These are phyloP conservation scores for Helleia helle DNA, from an alignment of 2,888 invertebrate genomes.

Conservation along the genomic window DNA sequence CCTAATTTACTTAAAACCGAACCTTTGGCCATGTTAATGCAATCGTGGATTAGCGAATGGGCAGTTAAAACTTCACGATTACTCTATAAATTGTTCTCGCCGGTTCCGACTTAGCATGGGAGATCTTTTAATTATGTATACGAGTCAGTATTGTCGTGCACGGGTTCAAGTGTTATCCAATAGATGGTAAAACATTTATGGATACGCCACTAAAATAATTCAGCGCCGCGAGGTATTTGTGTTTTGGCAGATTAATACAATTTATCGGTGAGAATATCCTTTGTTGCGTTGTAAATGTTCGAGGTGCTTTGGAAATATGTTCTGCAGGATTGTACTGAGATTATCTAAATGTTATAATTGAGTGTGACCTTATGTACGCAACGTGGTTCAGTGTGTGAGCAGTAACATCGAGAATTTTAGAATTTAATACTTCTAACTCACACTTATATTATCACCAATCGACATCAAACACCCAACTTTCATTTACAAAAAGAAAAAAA, in stretches of 20 bases:
- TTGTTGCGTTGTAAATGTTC: slow-evolving; percentile 7
- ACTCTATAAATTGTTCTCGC: slow-evolving; percentile 39
- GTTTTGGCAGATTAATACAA: slow-evolving; percentile 17
- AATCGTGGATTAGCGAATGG: slow-evolving; percentile 44
- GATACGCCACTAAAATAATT: slow-evolving; percentile 12
- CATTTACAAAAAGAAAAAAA: no score
- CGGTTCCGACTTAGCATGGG: slow-evolving; percentile 29
- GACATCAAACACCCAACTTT: no score
- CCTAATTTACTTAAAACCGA: slow-evolving; percentile 10
- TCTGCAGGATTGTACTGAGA: neutral
- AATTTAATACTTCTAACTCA: no score
- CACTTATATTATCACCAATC: no score
- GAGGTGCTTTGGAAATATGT: neutral
- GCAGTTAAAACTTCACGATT: slow-evolving; percentile 39
- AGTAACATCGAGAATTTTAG: neutral
- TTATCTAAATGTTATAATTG: slow-evolving; percentile 5
- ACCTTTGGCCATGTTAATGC: slow-evolving; percentile 26
- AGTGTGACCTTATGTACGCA: slow-evolving; percentile 2
- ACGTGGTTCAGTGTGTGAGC: neutral
- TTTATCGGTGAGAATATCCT: slow-evolving; percentile 17
- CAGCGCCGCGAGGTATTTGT: slow-evolving; percentile 13
- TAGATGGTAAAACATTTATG: slow-evolving; percentile 15
- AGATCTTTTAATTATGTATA: slow-evolving; percentile 37
- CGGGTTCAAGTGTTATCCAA: slow-evolving; percentile 17
- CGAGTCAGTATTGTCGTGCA: slow-evolving; percentile 23